Percentiles rank a stretch among this genome's conserved stretches.
phyloP scores from a whole-genome alignment of 2,113 vertebrate genomes.

The Elephantulus edwardii region DNA sequence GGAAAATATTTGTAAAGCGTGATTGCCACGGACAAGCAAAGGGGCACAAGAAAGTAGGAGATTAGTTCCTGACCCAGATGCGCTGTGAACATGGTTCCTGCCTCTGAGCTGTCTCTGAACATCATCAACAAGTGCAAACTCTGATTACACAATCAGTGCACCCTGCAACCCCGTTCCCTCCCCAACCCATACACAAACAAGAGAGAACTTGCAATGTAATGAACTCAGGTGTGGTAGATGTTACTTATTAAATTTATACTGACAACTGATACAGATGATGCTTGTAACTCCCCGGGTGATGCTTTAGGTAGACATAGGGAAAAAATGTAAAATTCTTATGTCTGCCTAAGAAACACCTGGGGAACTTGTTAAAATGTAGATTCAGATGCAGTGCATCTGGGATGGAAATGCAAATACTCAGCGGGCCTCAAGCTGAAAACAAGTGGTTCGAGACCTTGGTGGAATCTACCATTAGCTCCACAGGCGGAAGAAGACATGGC shows the following conservation, averaged over 20 bases:
- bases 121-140: not conserved
- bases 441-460: too few relatives aligned
- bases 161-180: not conserved
- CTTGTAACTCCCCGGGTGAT: too few relatives aligned
- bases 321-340: too few relatives aligned
- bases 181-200: not conserved
- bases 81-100: accelerated
- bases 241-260: accelerated
- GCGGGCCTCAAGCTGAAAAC: too few relatives aligned
- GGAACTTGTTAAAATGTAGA: too few relatives aligned
- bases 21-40: not conserved
- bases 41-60: accelerated
- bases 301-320: too few relatives aligned
- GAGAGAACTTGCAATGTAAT: accelerated
- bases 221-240: not conserved
- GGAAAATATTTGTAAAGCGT: not conserved
- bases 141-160: accelerated
- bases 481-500: not conserved
- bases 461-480: not conserved
- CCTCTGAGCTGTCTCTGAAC: not conserved
- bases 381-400: too few relatives aligned
- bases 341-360: too few relatives aligned
- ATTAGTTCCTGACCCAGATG: not conserved
- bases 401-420: too few relatives aligned
- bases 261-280: too few relatives aligned